Conservation (phyloP, 2,888 invertebrate genomes). For the Volucella inflata region DNA sequence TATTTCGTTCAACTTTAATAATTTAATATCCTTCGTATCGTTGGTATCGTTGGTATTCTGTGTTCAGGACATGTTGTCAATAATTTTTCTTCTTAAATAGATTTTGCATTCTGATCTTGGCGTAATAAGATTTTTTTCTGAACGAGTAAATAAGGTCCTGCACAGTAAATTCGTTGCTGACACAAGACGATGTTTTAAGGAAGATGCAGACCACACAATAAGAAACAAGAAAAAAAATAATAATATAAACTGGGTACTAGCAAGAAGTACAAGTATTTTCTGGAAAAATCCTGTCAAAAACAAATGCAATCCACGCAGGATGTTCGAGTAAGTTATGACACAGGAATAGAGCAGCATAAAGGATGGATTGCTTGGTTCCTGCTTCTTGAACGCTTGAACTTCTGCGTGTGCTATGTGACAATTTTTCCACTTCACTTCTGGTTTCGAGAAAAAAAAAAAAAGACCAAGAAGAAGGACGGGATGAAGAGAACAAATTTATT, state of each 20-base stretch:
- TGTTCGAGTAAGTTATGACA: slow-evolving; percentile 68
- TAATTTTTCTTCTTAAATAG: slow-evolving; percentile 34
- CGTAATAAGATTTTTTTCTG: slow-evolving; percentile 53
- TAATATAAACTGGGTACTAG: slow-evolving; percentile 48
- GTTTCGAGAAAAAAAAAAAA: slow-evolving; percentile 14
- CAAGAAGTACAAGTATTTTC: slow-evolving; percentile 42
- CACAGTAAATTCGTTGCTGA: slow-evolving; percentile 52
- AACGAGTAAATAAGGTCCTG: slow-evolving; percentile 14
- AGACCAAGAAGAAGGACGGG: background rate
- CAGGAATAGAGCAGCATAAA: slow-evolving; percentile 8
- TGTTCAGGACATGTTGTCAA: slow-evolving; percentile 70
- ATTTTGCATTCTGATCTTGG: slow-evolving; percentile 61
- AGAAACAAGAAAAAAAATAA: slow-evolving; percentile 11
- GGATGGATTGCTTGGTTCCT: background rate
- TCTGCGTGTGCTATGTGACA: slow-evolving; percentile 76
- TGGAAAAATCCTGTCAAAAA: slow-evolving; percentile 70
- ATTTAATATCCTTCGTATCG: slow-evolving; percentile 53
- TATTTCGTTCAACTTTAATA: slow-evolving; percentile 52
- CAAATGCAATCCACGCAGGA: slow-evolving; percentile 74
- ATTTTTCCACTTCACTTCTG: slow-evolving; percentile 73
- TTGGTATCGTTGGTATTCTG: slow-evolving; percentile 38
- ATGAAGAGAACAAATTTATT: slow-evolving; percentile 31
- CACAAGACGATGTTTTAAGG: slow-evolving; percentile 40
- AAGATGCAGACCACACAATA: slow-evolving; percentile 10
- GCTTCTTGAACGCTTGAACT: slow-evolving; percentile 16